phyloP scores from a whole-genome alignment of 2,797 vertebrate genomes.

The Echeneis naucrates region DNA sequence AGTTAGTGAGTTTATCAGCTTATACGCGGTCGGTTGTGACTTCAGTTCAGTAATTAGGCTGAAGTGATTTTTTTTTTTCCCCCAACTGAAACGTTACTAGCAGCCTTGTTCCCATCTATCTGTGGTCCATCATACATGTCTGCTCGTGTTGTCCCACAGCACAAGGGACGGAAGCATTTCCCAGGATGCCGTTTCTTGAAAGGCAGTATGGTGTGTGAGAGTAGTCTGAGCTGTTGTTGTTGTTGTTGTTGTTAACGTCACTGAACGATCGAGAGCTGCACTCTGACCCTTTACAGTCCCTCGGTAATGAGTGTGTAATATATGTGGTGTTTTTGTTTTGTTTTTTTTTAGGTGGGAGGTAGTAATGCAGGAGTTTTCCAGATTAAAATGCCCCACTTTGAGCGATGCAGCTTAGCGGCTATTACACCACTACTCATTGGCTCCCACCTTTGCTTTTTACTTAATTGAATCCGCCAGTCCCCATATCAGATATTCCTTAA shows the following conservation, averaged over 20 bases:
- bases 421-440: constrained; percentile 52
- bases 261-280: constrained; percentile 30
- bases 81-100: too few relatives aligned
- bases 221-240: constrained; percentile 9
- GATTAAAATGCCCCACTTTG: constrained; percentile 63
- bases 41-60: too few relatives aligned
- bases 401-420: constrained; percentile 52
- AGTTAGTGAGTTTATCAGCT: background rate
- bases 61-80: too few relatives aligned
- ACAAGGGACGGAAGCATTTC: background rate
- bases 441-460: constrained; percentile 80
- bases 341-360: constrained; percentile 12
- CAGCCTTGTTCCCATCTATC: background rate
- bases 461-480: constrained; percentile 83
- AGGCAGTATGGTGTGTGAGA: background rate
- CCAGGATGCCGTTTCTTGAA: constrained; percentile 11
- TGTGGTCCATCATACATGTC: background rate
- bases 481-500: constrained; percentile 85
- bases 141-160: background rate
- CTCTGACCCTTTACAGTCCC: constrained; percentile 35
- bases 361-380: constrained; percentile 35
- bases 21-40: background rate
- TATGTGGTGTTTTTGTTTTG: constrained; percentile 18
- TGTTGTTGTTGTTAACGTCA: constrained; percentile 23
- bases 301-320: constrained; percentile 47